Evolutionary conservation across 2,113 vertebrate genomes (phyloP), one percentile per base, ranked within the genome.

Genomic region (Phalacrocorax pelagicus): DNA sequence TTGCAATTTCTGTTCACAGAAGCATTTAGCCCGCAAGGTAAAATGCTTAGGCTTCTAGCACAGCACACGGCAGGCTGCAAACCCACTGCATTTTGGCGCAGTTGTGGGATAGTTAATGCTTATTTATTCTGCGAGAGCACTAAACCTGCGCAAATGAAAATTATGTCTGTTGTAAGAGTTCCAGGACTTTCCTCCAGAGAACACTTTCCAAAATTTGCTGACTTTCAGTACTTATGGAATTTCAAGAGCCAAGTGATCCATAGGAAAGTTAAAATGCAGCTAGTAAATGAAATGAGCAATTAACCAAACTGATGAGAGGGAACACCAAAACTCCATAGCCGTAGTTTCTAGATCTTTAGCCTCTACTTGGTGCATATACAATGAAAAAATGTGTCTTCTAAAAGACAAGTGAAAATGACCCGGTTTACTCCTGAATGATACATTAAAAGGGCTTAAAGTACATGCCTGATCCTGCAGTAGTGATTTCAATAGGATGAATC

Each of bases 171-270:
- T 94, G 90, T 93, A 95, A 66, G 93, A 89, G 79, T 96, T 96
- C 95, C 95, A 97, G 92, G 91, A 94, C 95, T 96, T 98, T 88
- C 88, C 97, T 96, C 90, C 55, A 90, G 96, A 96, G 96, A 91
- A 71, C 86, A 49, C 89, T 94, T 82, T n/a, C 91, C 54, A 87
- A 88, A 94, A 96, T 92, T 83, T 89, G 96, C 97, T 97, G 96
- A 97, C 61, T 69, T 95, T 92, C 90, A 80, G 51, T 86, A 75
- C 87, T 97, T 79, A 72, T 0, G 1, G 81, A 83, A 94, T 97
- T 96, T 97, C 91, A 85, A 80, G 93, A 97, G 81, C 80, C 85
- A 80, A 97, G 81, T 62, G 81, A 98, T 95, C 96, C 95, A 87
- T 88, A 95, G 84, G 90, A 96, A 96, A 94, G 77, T 29, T 78